Base-by-base conservation (phyloP, 2,113 vertebrate genomes). In the Callithrix jacchus region DNA sequence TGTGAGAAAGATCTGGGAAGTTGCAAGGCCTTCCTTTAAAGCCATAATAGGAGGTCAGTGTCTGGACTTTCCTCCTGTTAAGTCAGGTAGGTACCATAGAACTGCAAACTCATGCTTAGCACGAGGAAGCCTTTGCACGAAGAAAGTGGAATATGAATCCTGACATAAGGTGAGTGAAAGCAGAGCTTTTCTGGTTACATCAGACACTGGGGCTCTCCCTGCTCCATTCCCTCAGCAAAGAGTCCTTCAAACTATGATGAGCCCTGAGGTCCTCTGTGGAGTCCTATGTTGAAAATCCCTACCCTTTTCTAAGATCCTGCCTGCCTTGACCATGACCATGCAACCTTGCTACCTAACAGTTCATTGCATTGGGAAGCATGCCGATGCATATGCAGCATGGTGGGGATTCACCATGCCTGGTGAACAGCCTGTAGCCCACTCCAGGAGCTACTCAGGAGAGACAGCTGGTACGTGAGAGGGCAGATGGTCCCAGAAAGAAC, bases 241-340 rank as follows among this genome's bases (percentile, higher is more conserved):
- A 56, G 18, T 25, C 35, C 64, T 42, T 66, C 27, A 79, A 23
- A 37, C 35, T 10, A 3, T 52, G 18, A 17, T 0, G 4, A 37
- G n/a, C 58, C 52, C 87, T 30, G 1, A 73, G 58, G n/a, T 18
- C 2, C 7, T 91, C 64, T 21, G 42, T 14, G 27, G 82, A 81
- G 47, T 66, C 76, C 84, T 45, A 6, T 56, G 25, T 56, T 35
- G 64, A 58, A 86, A 32, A 49, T 13, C 47, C 6, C 37, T 13
- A 23, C 25, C n/a, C n/a, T 80, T 23, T n/a, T 35, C 76, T 58
- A 45, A 84, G 71, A n/a, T 18, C 47, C 79, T 20, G 4, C 3
- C 35, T 0, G 0, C 20, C 30, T 49, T 47, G 84, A 68, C 52
- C 11, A 8, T 7, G 1, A 58, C 32, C 49, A n/a, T 35, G 9